phyloP scores from a whole-genome alignment of 2,797 vertebrate genomes.

The Bovichtus diacanthus region DNA sequence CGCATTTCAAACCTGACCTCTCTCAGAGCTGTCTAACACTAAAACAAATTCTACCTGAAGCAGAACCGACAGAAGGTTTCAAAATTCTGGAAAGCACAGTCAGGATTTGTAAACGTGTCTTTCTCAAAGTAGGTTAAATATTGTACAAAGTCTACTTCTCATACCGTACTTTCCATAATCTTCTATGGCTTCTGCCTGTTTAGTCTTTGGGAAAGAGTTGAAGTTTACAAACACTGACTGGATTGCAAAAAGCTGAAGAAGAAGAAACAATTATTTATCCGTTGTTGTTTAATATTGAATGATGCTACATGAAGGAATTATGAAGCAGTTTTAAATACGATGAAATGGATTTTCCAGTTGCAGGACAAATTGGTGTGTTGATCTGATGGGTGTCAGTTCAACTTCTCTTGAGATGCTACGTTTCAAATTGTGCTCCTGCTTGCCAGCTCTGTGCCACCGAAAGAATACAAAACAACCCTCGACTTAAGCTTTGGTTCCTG shows the following conservation, averaged over 20 bases:
- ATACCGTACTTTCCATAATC: neutral
- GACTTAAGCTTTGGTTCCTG: neutral
- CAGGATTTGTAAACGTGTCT: slow-evolving; percentile 31
- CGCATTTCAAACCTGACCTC: slow-evolving; percentile 34
- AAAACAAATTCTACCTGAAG: slow-evolving; percentile 53
- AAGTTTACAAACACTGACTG: slow-evolving; percentile 35
- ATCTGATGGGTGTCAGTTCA: slow-evolving; percentile 33
- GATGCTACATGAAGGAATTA: slow-evolving; percentile 53
- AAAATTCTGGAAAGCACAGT: slow-evolving; percentile 11
- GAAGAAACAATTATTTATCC: slow-evolving; percentile 10
- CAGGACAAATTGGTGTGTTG: slow-evolving; percentile 27
- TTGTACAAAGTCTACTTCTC: slow-evolving; percentile 25
- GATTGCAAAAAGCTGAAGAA: slow-evolving; percentile 23
- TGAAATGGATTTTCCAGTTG: slow-evolving; percentile 5
- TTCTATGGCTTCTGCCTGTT: slow-evolving; percentile 2
- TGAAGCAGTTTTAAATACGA: neutral
- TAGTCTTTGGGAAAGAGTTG: slow-evolving; percentile 36
- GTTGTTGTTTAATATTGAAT: slow-evolving; percentile 41
- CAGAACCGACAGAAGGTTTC: slow-evolving; percentile 12
- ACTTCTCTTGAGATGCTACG: slow-evolving; percentile 17
- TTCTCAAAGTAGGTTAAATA: slow-evolving; percentile 31
- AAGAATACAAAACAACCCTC: slow-evolving; percentile 11
- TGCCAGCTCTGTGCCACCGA: slow-evolving; percentile 21
- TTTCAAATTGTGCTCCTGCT: slow-evolving; percentile 32
- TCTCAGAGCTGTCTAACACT: slow-evolving; percentile 44